Percentiles rank a stretch among this genome's conserved stretches.
These are phyloP conservation scores for Aleadryas rufinucha DNA, from an alignment of 2,113 vertebrate genomes.

Conservation along the genomic window DNA sequence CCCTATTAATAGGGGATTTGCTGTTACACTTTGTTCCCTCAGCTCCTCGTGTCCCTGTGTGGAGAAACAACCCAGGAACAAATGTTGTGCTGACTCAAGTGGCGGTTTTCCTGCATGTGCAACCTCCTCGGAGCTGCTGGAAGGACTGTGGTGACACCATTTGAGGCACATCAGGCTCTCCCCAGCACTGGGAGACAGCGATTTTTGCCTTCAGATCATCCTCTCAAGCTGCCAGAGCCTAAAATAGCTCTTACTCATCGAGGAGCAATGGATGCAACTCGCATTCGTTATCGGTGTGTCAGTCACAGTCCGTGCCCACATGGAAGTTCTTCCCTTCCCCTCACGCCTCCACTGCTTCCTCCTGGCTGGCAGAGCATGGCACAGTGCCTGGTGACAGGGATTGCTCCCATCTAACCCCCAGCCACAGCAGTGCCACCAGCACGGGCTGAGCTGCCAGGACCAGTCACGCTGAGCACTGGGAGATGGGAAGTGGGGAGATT, in stretches of 20 bases:
- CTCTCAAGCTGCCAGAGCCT: background rate
- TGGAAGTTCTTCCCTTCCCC: background rate
- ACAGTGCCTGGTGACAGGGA: background rate
- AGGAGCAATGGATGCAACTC: background rate
- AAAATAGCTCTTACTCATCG: background rate
- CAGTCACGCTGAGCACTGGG: fast-evolving
- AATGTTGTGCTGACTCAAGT: background rate
- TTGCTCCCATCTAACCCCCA: background rate
- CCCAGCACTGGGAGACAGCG: background rate
- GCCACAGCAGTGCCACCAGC: background rate
- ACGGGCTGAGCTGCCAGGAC: fast-evolving
- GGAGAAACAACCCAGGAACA: background rate
- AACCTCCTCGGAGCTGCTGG: background rate
- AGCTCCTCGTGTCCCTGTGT: background rate
- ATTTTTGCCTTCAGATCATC: constrained; percentile 18
- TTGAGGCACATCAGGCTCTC: background rate
- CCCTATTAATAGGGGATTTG: background rate
- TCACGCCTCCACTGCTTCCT: background rate
- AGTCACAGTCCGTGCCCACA: background rate
- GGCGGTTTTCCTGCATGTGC: background rate
- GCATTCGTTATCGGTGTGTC: background rate
- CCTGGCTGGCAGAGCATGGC: background rate
- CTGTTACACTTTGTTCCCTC: background rate
- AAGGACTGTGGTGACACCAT: background rate
- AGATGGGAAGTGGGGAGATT: background rate